These are phyloP conservation scores for Myrmecophaga tridactyla DNA, from an alignment of 2,113 vertebrate species.

Conservation along the genomic window DNA sequence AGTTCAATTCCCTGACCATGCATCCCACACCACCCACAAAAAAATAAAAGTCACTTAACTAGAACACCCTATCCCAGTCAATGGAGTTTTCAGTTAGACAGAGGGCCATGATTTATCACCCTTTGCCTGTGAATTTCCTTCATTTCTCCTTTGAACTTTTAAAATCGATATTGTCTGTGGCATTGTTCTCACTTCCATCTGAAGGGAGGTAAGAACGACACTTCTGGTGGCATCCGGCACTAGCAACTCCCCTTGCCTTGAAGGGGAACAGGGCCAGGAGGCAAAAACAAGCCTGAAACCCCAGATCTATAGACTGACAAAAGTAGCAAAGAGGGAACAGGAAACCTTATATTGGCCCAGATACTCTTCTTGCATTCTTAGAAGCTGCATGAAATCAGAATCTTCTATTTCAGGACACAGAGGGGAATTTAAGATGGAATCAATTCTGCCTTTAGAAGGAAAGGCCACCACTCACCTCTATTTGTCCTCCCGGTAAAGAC, in stretches of 20 bases:
- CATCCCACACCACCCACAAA: too few relatives aligned
- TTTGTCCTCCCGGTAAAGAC: neutral
- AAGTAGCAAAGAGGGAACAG: neutral
- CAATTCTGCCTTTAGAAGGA: neutral
- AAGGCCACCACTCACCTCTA: neutral
- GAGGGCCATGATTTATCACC: neutral
- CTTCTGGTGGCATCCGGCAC: neutral
- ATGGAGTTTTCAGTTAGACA: neutral
- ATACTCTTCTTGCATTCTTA: neutral
- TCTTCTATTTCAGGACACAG: neutral
- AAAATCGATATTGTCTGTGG: neutral
- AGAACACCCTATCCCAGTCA: neutral
- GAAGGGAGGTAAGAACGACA: neutral
- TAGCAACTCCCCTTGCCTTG: neutral
- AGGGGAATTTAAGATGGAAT: neutral
- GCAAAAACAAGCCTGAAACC: conserved; percentile 25
- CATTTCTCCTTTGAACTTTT: neutral
- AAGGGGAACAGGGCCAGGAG: neutral
- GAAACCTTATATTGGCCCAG: neutral
- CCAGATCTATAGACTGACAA: neutral
- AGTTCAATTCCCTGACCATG: too few relatives aligned
- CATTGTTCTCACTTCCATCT: neutral
- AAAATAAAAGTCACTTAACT: neutral
- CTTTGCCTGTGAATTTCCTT: neutral
- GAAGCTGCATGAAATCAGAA: neutral